phyloP scores from a whole-genome alignment of 2,797 vertebrate genomes.

The Salmo trutta region DNA sequence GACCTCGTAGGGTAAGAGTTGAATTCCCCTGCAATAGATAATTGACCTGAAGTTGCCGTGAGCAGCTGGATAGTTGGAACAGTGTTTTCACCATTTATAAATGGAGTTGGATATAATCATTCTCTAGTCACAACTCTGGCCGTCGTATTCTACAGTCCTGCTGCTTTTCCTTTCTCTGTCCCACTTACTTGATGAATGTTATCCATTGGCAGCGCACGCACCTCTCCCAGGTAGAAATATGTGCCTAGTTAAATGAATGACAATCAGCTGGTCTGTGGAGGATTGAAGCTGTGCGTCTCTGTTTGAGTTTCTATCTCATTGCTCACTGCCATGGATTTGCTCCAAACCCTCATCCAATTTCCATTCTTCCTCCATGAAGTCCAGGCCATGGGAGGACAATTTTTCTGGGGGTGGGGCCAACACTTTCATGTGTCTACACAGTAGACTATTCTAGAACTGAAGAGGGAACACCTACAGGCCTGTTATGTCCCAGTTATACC shows the following conservation, averaged over 20 bases:
- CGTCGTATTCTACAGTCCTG: too few relatives aligned
- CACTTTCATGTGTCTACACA: conserved; percentile 22
- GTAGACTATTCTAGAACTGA: conserved; percentile 2
- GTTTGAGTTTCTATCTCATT: background rate
- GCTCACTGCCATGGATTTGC: background rate
- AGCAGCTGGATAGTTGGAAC: background rate
- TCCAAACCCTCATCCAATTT: background rate
- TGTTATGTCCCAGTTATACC: conserved; percentile 39
- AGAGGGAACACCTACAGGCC: conserved; percentile 24
- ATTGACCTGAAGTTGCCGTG: background rate
- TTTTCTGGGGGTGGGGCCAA: background rate
- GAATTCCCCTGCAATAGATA: background rate
- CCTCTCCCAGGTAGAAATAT: background rate
- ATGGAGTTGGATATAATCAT: background rate
- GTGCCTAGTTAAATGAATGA: background rate
- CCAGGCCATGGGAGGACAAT: background rate
- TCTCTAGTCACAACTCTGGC: background rate
- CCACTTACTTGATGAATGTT: background rate
- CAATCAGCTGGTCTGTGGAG: background rate
- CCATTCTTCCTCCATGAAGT: background rate
- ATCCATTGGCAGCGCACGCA: background rate
- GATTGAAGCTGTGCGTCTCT: background rate
- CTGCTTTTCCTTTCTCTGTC: too few relatives aligned
- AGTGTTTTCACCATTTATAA: background rate
- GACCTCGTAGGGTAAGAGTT: too few relatives aligned